phyloP scores from a whole-genome alignment of 2,113 vertebrate genomes.

The Actenoides lindsayi region DNA sequence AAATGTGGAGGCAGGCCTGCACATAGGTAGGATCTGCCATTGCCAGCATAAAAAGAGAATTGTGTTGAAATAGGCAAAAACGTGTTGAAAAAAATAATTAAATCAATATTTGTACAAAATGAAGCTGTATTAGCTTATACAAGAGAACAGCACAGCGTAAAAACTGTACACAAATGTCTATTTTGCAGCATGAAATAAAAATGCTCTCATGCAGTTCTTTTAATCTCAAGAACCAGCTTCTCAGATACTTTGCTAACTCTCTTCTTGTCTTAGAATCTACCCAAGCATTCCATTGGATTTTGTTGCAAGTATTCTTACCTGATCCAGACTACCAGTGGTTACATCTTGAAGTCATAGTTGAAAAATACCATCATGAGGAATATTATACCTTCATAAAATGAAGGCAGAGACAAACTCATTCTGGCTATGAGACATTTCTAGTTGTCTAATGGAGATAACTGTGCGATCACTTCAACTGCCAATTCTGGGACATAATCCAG shows the following conservation, averaged over 20 bases:
- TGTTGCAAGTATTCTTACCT: neutral
- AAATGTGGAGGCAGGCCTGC: neutral
- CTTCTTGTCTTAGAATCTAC: neutral
- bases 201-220: neutral
- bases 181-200: neutral
- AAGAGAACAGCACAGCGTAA: neutral
- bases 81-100: neutral
- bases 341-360: neutral
- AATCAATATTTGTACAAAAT: neutral
- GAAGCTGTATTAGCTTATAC: neutral
- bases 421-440: neutral
- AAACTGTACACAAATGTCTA: neutral
- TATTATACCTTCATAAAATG: neutral
- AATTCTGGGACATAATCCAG: fast-evolving
- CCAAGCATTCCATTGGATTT: neutral
- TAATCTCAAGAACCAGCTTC: neutral
- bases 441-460: neutral
- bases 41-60: neutral
- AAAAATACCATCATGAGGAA: neutral
- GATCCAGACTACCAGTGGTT: neutral
- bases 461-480: neutral
- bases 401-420: neutral
- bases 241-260: neutral
- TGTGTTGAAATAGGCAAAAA: neutral
- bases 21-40: neutral